Percentiles rank a stretch among this genome's conserved stretches.
These are phyloP conservation scores for Caretta caretta DNA, from an alignment of 2,113 vertebrate species.

Conservation along the genomic window DNA sequence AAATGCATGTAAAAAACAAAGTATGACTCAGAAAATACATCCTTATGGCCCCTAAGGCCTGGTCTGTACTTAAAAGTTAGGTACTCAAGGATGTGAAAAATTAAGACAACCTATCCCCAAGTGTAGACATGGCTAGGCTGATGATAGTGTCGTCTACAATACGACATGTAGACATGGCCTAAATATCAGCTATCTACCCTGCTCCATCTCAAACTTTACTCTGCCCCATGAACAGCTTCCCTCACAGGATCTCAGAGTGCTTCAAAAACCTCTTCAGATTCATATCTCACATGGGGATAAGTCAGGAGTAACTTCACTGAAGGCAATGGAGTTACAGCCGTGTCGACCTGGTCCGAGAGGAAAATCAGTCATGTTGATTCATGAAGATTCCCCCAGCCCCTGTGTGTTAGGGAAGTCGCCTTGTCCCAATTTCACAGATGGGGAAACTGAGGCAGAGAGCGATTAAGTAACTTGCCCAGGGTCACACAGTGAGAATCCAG, in stretches of 20 bases:
- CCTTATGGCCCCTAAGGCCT: neutral
- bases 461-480: accelerated
- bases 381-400: too few species aligned
- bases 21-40: neutral
- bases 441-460: accelerated
- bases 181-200: neutral
- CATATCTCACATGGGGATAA: accelerated
- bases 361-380: accelerated
- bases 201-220: neutral
- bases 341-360: too few species aligned
- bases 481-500: neutral
- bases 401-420: accelerated
- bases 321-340: accelerated
- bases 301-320: accelerated
- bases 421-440: accelerated
- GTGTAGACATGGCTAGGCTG: neutral
- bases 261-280: neutral
- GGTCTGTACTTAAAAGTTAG: neutral
- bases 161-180: neutral
- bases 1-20: neutral
- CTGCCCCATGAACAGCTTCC: neutral
- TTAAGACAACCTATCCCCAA: neutral
- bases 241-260: neutral
- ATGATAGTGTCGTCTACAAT: neutral
- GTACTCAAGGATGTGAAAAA: neutral